Evolutionary conservation across 2,888 invertebrate species (phyloP), one percentile per base, ranked within the genome.

Genomic region (Mesorhabditis spiculigera): DNA sequence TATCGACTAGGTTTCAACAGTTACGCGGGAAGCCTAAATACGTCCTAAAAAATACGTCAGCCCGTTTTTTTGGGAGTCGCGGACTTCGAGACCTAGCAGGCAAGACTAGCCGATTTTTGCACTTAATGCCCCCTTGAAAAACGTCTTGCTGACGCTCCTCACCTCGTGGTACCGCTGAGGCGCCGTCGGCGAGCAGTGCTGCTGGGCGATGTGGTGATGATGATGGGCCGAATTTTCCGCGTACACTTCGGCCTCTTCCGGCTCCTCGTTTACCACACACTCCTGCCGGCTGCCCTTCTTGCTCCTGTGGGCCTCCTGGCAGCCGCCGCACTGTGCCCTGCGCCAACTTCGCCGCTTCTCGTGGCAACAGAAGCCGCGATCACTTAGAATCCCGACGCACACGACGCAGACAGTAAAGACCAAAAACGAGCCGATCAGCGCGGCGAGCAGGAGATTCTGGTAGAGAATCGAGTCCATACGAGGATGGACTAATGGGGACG

Each of bases 371-470:
- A 78, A 68, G 8, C 81, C 81, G 44, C 82, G 78, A 73, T 83
- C 83, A 42, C 78, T 78, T 50, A 79, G 78, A 2, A 80, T 82
- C 10, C 82, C 83, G 42, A 83, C 78, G 65, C 83, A 82, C 42
- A 81, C 71, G 61, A 84, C 82, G 73, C 84, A 84, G 45, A 79
- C 67, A 67, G 80, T 76, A 79, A 84, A 84, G 45, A 82, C 71
- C 66, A 84, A 71, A 71, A 84, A 84, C 45, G 80, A 81, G 67
- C 83, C 82, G 71, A 80, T 76, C 44, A 84, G 77, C 5, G 82
- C 74, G 13, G 74, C 80, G 28, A 84, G 75, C 4, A 84, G 73
- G 61, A 78, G 75, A 68, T 82, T 80, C 71, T 82, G 82, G 75
- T 81, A 84, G 66, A 82, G 64, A 50, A 75, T 81, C 62, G 83